A percentile compares a stretch with the other conserved stretches of the same genome.
These are phyloP conservation scores for Dusona sp. DNA, from an alignment of 2,888 invertebrate genomes.

Conservation along the genomic window DNA sequence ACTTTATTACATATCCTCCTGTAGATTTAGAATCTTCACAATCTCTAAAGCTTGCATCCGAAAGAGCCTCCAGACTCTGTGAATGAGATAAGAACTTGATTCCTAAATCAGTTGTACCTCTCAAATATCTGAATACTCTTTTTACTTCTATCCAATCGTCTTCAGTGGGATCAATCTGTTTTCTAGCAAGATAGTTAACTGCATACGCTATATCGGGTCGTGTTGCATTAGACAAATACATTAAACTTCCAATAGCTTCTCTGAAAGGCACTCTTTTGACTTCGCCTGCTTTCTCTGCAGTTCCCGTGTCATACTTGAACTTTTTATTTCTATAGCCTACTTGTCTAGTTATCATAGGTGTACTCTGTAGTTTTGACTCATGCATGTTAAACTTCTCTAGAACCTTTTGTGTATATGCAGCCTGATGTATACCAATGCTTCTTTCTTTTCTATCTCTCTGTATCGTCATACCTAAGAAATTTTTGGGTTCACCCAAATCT, in stretches of 20 bases:
- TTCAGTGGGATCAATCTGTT: conserved; percentile 46
- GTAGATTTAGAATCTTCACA: conserved; percentile 58
- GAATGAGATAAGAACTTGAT: conserved; percentile 33
- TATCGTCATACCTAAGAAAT: conserved; percentile 69
- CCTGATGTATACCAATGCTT: conserved; percentile 63
- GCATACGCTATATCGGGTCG: conserved; percentile 55
- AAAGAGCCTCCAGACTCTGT: conserved; percentile 37
- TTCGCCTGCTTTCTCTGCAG: conserved; percentile 29
- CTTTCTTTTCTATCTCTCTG: conserved; percentile 63
- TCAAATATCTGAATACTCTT: conserved; percentile 39
- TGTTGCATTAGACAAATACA: conserved; percentile 66
- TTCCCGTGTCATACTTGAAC: conserved; percentile 17
- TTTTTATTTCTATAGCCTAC: conserved; percentile 45
- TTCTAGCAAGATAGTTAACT: conserved; percentile 47
- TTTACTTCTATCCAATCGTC: conserved; percentile 46
- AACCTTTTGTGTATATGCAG: conserved; percentile 62
- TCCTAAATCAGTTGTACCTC: conserved; percentile 41
- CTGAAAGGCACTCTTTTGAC: conserved; percentile 50
- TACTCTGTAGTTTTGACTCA: conserved; percentile 49
- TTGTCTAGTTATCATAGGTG: conserved; percentile 63
- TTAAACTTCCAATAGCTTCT: conserved; percentile 71
- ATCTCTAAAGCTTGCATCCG: conserved; percentile 59
- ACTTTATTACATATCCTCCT: conserved; percentile 52
- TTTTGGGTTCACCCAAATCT: conserved; percentile 69
- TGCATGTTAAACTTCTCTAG: conserved; percentile 58